Evolutionary conservation across 2,888 invertebrate genomes (phyloP).

Genomic region (Ormia ochracea): DNA sequence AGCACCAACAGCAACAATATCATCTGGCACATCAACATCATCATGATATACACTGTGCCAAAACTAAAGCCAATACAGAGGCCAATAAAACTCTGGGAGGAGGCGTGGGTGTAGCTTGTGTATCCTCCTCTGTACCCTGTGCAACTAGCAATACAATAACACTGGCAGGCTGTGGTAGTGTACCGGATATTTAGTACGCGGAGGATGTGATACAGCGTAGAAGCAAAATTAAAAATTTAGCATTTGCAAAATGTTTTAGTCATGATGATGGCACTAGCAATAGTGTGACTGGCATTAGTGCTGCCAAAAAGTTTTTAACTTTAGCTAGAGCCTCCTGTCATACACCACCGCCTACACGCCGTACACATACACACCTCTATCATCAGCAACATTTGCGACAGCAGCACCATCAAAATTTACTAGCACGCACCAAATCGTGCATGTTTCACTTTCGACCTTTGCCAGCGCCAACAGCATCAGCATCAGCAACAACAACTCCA

Average conservation of each 20-base stretch:
- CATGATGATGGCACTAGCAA: constrained; percentile 33
- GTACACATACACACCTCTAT: constrained; percentile 11
- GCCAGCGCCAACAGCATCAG: constrained; percentile 16
- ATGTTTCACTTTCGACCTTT: constrained; percentile 53
- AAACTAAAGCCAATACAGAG: constrained; percentile 70
- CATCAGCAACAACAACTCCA: not conserved
- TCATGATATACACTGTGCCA: constrained; percentile 76
- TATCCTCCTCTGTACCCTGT: constrained; percentile 59
- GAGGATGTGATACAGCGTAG: constrained; percentile 75
- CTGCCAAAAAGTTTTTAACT: constrained; percentile 56
- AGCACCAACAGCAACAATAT: constrained; percentile 53
- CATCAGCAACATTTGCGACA: not conserved
- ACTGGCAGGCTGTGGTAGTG: constrained; percentile 65
- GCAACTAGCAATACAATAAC: constrained; percentile 53
- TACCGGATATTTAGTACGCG: constrained; percentile 77
- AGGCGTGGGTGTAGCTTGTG: constrained; percentile 41
- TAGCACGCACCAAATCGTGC: constrained; percentile 48
- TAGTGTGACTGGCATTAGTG: constrained; percentile 61
- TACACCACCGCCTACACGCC: constrained; percentile 68
- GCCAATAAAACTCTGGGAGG: constrained; percentile 42
- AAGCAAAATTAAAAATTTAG: constrained; percentile 61
- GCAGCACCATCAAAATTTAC: constrained; percentile 36
- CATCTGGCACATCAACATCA: constrained; percentile 63
- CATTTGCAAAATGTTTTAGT: constrained; percentile 39
- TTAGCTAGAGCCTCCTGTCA: constrained; percentile 69